These are phyloP conservation scores for Drosophila subsilvestris DNA, from an alignment of 2,888 invertebrate species.

Conservation along the genomic window DNA sequence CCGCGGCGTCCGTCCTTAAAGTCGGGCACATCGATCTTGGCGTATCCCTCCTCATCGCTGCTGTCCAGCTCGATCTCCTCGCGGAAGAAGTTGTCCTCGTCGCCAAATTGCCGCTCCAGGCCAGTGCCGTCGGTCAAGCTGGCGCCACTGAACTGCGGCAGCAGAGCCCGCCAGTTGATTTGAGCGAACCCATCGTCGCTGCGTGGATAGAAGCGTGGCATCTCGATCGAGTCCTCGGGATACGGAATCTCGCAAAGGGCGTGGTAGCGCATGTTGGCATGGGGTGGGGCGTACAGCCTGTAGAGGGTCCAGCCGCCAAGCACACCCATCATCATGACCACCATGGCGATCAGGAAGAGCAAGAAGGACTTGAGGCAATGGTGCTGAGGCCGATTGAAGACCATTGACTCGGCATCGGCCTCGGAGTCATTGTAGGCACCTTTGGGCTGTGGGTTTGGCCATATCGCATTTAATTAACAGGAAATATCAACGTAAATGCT, in stretches of 20 bases:
- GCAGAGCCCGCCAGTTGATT: conserved; percentile 69
- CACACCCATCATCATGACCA: conserved; percentile 89
- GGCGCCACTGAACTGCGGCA: conserved; percentile 58
- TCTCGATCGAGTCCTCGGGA: conserved; percentile 70
- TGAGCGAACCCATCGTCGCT: conserved; percentile 78
- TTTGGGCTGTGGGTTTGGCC: conserved; percentile 54
- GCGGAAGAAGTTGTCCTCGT: conserved; percentile 86
- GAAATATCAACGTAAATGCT: background rate
- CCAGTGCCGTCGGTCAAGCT: conserved; percentile 30
- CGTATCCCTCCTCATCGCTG: conserved; percentile 88
- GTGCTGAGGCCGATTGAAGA: conserved; percentile 84
- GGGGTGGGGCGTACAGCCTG: conserved; percentile 88
- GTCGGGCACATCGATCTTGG: conserved; percentile 94
- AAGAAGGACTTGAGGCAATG: conserved; percentile 87
- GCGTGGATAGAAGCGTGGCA: conserved; percentile 79
- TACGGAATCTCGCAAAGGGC: conserved; percentile 84
- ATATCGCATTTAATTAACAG: background rate
- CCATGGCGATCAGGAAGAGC: conserved; percentile 88
- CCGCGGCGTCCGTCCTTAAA: conserved; percentile 92
- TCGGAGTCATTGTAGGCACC: conserved; percentile 79
- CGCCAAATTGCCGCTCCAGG: conserved; percentile 36
- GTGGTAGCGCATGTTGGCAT: conserved; percentile 85
- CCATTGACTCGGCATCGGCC: conserved; percentile 84
- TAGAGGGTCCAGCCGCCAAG: conserved; percentile 91
- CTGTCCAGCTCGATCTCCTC: conserved; percentile 93